phyloP scores from a whole-genome alignment of 2,113 vertebrate species.

The Chrysochloris asiatica region DNA sequence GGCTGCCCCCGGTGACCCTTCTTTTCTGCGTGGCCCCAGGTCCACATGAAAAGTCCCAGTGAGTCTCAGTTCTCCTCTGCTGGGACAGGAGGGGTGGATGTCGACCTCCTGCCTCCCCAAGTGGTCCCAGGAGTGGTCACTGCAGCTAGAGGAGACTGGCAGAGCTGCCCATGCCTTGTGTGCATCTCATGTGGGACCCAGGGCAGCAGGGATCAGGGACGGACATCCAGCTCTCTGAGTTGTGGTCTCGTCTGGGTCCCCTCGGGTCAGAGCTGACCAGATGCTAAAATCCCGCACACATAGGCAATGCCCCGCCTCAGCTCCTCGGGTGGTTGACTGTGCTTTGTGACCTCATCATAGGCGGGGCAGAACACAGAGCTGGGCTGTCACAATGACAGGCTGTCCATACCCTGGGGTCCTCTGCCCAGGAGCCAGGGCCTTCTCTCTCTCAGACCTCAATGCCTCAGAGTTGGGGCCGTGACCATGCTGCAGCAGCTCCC shows the following conservation, averaged over 20 bases:
- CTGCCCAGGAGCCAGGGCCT: slow-evolving; percentile 63
- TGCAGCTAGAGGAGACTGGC: too few species aligned
- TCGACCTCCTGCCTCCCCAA: too few species aligned
- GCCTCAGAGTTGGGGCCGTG: slow-evolving; percentile 65
- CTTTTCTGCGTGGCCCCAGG: too few species aligned
- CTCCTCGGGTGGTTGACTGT: not conserved
- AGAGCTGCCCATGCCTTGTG: too few species aligned
- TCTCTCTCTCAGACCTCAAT: slow-evolving; percentile 47
- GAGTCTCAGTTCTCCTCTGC: too few species aligned
- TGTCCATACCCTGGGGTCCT: slow-evolving; percentile 27
- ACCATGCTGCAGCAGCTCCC: slow-evolving; percentile 73
- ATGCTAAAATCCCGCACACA: not conserved
- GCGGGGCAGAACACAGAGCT: slow-evolving; percentile 47
- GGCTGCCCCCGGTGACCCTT: too few species aligned
- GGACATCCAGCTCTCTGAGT: not conserved
- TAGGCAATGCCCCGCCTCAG: not conserved
- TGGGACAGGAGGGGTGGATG: not conserved
- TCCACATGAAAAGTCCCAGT: too few species aligned
- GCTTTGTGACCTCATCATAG: slow-evolving; percentile 75
- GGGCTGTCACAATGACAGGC: slow-evolving; percentile 60
- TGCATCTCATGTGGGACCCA: too few species aligned
- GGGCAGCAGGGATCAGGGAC: not conserved
- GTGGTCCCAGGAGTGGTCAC: not conserved
- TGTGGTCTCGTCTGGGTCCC: not conserved
- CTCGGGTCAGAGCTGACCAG: too few species aligned